Evolutionary conservation across 2,888 invertebrate genomes (phyloP).

Genomic region (Rhagonycha lutea): DNA sequence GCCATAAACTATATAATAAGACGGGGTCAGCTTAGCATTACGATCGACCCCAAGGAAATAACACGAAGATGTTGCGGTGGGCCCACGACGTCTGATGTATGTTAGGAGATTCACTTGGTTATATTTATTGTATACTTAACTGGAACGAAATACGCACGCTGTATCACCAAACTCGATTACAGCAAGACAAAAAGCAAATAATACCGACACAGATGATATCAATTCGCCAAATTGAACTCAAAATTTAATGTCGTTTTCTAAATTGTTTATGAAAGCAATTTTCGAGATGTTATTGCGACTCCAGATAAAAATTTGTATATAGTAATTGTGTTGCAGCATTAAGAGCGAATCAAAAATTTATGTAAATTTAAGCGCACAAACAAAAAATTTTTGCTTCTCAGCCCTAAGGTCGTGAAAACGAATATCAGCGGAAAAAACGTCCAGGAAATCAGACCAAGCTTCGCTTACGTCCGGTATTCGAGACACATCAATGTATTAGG

Average conservation of each 20-base stretch:
- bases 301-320: not conserved
- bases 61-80: conserved; percentile 48
- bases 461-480: conserved; percentile 46
- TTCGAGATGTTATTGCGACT: conserved; percentile 29
- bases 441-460: conserved; percentile 41
- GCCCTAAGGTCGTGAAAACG: not conserved
- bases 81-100: conserved; percentile 50
- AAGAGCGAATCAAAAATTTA: not conserved
- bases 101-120: conserved; percentile 51
- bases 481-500: conserved; percentile 45
- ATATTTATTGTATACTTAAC: conserved; percentile 57
- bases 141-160: conserved; percentile 49
- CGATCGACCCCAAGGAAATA: conserved; percentile 52
- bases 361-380: not conserved
- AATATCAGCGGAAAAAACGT: conserved; percentile 41
- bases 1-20: conserved; percentile 33
- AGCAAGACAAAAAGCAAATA: conserved; percentile 42
- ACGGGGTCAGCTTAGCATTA: conserved; percentile 38
- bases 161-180: conserved; percentile 41
- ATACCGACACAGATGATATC: conserved; percentile 36
- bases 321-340: not conserved
- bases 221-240: conserved; percentile 30
- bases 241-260: conserved; percentile 25
- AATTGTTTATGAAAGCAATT: conserved; percentile 38
- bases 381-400: not conserved